phyloP scores from a whole-genome alignment of 23 tunicate genomes.

The Clavelina lepadiformis region DNA sequence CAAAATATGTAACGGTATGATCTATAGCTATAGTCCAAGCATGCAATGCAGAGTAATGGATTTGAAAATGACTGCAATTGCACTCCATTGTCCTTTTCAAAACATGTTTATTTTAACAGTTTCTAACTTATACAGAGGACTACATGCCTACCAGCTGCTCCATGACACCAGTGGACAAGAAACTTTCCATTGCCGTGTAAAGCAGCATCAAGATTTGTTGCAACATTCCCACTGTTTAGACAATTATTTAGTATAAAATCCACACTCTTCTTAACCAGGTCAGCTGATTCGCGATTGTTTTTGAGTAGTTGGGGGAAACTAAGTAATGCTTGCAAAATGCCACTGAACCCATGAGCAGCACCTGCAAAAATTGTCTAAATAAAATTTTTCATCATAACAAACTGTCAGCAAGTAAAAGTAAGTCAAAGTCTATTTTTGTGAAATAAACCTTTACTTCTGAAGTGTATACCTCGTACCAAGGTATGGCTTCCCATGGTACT shows the following conservation, averaged over 20 bases:
- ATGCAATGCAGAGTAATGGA: too few relatives aligned
- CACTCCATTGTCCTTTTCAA: too few relatives aligned
- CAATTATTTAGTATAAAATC: slow-evolving; percentile 28
- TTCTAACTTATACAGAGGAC: too few relatives aligned
- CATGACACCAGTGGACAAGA: slow-evolving; percentile 80
- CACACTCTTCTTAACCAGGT: slow-evolving; percentile 11
- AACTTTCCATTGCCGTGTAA: slow-evolving; percentile 26
- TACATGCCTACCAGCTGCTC: slow-evolving; percentile 60
- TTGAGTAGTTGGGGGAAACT: slow-evolving; percentile 7
- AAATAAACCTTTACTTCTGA: too few relatives aligned
- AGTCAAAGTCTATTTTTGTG: background rate
- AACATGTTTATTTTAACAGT: too few relatives aligned
- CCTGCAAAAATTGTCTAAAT: slow-evolving; percentile 10
- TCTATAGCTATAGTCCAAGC: too few relatives aligned
- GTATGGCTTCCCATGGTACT: slow-evolving; percentile 44
- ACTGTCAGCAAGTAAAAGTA: background rate
- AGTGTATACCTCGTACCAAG: slow-evolving; percentile 25
- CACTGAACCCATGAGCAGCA: slow-evolving; percentile 52
- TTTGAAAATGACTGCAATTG: too few relatives aligned
- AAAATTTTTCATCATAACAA: background rate
- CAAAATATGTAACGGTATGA: too few relatives aligned
- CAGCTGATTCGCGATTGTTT: background rate
- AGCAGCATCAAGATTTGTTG: slow-evolving; percentile 43
- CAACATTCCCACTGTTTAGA: slow-evolving; percentile 29
- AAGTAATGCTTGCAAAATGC: slow-evolving; percentile 34